Conservation (phyloP, 2,888 invertebrate species). For the Drosophila lutescens region DNA sequence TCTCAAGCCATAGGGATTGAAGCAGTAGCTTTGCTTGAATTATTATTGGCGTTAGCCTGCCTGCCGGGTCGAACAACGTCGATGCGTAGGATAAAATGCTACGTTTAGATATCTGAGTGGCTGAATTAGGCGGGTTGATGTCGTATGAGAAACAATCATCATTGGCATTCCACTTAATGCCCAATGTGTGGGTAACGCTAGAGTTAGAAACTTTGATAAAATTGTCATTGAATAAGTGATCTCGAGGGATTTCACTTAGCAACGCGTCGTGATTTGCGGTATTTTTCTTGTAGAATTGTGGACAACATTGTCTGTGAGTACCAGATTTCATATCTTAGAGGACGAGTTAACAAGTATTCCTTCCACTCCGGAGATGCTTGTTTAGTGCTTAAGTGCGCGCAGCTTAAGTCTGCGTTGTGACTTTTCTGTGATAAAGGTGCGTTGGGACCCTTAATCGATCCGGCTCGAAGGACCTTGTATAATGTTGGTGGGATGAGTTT, state of each 20-base stretch:
- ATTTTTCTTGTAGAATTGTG: too few species aligned
- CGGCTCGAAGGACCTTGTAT: too few species aligned
- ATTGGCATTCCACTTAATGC: neutral
- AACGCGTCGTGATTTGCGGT: neutral
- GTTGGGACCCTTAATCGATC: too few species aligned
- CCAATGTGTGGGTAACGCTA: neutral
- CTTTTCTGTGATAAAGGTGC: neutral
- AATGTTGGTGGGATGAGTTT: too few species aligned
- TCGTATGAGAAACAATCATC: too few species aligned
- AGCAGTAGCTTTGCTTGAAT: neutral
- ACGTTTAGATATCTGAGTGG: neutral
- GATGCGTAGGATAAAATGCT: neutral
- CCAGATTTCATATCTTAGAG: too few species aligned
- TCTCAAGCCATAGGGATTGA: too few species aligned
- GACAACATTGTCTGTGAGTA: neutral
- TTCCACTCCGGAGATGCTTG: too few species aligned
- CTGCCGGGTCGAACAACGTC: neutral
- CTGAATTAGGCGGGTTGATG: too few species aligned
- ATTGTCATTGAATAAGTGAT: neutral
- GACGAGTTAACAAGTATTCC: too few species aligned
- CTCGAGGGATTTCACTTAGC: neutral
- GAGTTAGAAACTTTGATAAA: neutral
- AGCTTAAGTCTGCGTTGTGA: neutral
- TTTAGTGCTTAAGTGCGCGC: neutral
- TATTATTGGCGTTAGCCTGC: constrained; percentile 2